phyloP scores from a whole-genome alignment of 2,888 invertebrate genomes.

The Actias luna region DNA sequence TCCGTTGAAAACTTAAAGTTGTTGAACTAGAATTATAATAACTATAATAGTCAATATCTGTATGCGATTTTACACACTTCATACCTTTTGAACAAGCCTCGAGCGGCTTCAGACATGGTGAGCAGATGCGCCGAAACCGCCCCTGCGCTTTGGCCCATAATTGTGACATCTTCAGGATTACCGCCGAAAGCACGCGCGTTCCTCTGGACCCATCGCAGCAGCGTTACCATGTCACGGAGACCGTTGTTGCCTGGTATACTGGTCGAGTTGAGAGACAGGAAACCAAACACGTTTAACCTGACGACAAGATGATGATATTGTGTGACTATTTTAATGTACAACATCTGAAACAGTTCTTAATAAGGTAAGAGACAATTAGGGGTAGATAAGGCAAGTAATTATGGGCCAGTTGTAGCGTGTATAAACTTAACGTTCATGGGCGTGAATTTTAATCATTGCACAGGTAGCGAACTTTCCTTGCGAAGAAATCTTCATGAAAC shows the following conservation, averaged over 20 bases:
- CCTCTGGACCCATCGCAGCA: slow-evolving; percentile 64
- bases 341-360: no score
- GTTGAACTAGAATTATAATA: no score
- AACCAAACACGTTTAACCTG: slow-evolving; percentile 71
- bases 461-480: no score
- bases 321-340: no score
- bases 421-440: no score
- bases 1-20: no score
- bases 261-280: slow-evolving; percentile 59
- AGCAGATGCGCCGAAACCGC: slow-evolving; percentile 57
- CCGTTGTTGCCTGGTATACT: slow-evolving; percentile 72
- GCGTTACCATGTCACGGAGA: slow-evolving; percentile 65
- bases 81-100: slow-evolving; percentile 62
- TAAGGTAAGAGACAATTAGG: no score
- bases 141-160: slow-evolving; percentile 73
- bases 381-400: no score
- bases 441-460: no score
- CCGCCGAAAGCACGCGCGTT: slow-evolving; percentile 68
- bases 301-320: slow-evolving; percentile 26
- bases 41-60: not conserved
- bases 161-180: slow-evolving; percentile 61
- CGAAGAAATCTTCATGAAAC: no score
- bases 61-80: not conserved
- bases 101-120: slow-evolving; percentile 52
- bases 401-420: no score